Conservation (phyloP, 2,888 invertebrate species). For the Megalurothrips usitatus region DNA sequence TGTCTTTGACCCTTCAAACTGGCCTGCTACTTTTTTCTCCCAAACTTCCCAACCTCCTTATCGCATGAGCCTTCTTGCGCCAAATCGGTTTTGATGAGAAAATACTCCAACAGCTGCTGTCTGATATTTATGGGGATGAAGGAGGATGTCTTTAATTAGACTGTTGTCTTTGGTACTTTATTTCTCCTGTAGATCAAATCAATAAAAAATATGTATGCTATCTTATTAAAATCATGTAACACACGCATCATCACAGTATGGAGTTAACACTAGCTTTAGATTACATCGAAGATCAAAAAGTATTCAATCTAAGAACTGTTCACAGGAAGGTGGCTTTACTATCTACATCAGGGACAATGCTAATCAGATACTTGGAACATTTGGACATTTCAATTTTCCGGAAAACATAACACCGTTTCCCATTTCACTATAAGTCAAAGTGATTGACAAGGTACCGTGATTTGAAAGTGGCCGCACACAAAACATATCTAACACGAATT, state of each 20-base stretch:
- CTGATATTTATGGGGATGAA: neutral
- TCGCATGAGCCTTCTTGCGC: no score
- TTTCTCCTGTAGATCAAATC: neutral
- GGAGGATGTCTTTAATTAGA: neutral
- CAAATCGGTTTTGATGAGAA: no score
- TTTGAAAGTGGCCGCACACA: neutral
- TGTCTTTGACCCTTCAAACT: no score
- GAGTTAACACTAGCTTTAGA: neutral
- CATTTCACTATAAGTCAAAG: neutral
- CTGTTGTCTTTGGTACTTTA: neutral
- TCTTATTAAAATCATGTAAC: neutral
- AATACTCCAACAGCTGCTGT: no score
- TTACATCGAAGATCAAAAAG: neutral
- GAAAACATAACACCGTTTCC: neutral
- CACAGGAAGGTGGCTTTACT: neutral
- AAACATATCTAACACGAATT: neutral
- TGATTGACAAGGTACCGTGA: neutral
- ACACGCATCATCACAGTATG: constrained; percentile 7
- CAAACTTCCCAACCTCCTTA: no score
- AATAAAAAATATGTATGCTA: constrained; percentile 13
- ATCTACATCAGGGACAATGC: neutral
- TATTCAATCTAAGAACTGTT: neutral
- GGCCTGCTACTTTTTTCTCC: no score
- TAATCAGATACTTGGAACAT: neutral
- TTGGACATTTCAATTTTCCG: neutral